phyloP scores from a whole-genome alignment of 2,113 vertebrate species.

The Colius striatus region DNA sequence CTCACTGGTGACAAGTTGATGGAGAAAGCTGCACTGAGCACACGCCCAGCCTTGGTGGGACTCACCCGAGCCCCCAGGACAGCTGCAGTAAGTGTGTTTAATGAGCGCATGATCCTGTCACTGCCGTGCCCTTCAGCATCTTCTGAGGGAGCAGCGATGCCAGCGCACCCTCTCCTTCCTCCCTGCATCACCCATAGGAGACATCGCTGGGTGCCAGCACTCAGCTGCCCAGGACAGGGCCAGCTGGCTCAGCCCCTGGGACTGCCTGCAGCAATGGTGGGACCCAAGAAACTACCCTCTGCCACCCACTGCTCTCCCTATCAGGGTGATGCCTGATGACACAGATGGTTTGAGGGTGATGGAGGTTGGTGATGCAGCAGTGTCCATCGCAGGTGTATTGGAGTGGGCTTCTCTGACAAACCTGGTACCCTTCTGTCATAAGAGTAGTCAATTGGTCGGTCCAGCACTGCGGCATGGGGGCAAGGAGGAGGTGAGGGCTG shows the following conservation, averaged over 20 bases:
- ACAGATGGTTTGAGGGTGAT: background rate
- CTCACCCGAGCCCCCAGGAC: background rate
- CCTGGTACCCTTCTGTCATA: rapidly evolving
- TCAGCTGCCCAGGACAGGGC: background rate
- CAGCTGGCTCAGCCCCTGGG: background rate
- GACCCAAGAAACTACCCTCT: background rate
- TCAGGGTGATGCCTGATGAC: background rate
- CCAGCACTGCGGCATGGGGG: rapidly evolving
- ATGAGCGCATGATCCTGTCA: rapidly evolving
- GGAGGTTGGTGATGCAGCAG: rapidly evolving
- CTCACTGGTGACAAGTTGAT: background rate
- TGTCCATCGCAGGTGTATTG: rapidly evolving
- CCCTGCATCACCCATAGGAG: rapidly evolving
- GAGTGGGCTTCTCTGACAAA: background rate
- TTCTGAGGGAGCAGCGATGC: background rate
- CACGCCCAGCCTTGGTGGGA: rapidly evolving
- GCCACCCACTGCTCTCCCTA: rapidly evolving
- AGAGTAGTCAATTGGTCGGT: rapidly evolving
- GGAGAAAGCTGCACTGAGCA: background rate
- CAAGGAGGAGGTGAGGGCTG: rapidly evolving
- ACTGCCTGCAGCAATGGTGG: background rate
- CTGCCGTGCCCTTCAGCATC: rapidly evolving
- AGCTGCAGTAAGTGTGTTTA: background rate
- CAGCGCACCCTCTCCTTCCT: background rate
- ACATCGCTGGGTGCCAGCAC: background rate